These are phyloP conservation scores for Pammene aurita DNA, from an alignment of 2,888 invertebrate genomes.

Conservation along the genomic window DNA sequence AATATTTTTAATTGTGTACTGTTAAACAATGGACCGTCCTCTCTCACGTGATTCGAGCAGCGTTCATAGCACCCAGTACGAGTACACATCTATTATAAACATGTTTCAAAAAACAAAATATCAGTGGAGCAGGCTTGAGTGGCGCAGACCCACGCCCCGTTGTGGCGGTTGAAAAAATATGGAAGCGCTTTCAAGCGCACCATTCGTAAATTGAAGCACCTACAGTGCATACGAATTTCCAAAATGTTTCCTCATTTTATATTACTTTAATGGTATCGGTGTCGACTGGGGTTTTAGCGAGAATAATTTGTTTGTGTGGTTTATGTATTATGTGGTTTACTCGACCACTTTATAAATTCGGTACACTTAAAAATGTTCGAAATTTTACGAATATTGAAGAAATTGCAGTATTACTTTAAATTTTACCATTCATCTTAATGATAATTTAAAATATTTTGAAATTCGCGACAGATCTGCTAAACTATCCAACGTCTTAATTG, in stretches of 20 bases:
- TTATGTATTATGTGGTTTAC: too few relatives aligned
- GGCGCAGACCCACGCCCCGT: conserved; percentile 25
- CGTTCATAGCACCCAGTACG: not conserved
- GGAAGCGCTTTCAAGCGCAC: conserved; percentile 33
- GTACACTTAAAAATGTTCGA: too few relatives aligned
- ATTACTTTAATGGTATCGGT: not conserved
- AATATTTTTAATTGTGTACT: too few relatives aligned
- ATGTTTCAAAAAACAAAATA: conserved; percentile 37
- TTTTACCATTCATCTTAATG: not conserved
- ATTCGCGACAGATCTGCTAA: conserved; percentile 14
- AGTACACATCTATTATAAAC: conserved; percentile 4
- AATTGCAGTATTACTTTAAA: not conserved
- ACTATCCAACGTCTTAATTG: conserved; percentile 36
- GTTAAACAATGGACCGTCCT: not conserved
- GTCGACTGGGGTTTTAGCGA: not conserved
- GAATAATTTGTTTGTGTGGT: not conserved
- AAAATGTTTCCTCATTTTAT: conserved; percentile 20
- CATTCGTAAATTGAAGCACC: conserved; percentile 35
- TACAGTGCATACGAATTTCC: conserved; percentile 16
- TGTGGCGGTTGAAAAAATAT: conserved; percentile 42
- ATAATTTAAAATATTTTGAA: not conserved
- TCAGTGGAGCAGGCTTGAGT: conserved; percentile 31
- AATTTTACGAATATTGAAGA: not conserved
- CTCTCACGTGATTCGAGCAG: not conserved
- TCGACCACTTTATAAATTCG: too few relatives aligned